phyloP scores from a whole-genome alignment of 2,888 invertebrate genomes.

The Rhopalosiphum nymphaeae region DNA sequence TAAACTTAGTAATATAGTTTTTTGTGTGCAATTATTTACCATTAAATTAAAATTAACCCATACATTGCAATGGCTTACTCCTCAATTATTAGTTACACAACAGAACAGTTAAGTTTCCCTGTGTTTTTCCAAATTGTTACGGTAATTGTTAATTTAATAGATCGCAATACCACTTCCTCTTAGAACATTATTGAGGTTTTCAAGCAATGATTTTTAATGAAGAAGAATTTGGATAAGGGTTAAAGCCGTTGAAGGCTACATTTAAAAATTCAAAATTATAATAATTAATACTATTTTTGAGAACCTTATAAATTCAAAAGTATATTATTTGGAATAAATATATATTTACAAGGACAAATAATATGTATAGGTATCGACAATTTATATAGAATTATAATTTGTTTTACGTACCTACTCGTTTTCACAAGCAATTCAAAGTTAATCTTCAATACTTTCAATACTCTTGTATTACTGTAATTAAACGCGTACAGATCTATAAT shows the following conservation, averaged over 20 bases:
- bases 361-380: not conserved
- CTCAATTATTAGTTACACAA: no score
- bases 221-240: not conserved
- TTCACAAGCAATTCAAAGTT: not conserved
- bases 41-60: no score
- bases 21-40: no score
- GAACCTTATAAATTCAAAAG: not conserved
- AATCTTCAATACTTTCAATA: not conserved
- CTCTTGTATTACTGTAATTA: not conserved
- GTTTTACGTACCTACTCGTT: not conserved
- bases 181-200: not conserved
- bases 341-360: not conserved
- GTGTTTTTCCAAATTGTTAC: no score
- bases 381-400: not conserved
- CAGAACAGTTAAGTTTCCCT: no score
- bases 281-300: not conserved
- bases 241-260: not conserved
- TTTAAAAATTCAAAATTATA: not conserved
- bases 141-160: not conserved
- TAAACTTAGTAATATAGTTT: no score
- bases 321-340: not conserved
- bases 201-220: not conserved
- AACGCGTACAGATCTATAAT: not conserved
- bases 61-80: no score
- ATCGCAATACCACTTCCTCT: not conserved